Percentiles rank a stretch among this genome's conserved stretches.
Conservation (phyloP, 23 tunicate species). For the Clavelina lepadiformis region DNA sequence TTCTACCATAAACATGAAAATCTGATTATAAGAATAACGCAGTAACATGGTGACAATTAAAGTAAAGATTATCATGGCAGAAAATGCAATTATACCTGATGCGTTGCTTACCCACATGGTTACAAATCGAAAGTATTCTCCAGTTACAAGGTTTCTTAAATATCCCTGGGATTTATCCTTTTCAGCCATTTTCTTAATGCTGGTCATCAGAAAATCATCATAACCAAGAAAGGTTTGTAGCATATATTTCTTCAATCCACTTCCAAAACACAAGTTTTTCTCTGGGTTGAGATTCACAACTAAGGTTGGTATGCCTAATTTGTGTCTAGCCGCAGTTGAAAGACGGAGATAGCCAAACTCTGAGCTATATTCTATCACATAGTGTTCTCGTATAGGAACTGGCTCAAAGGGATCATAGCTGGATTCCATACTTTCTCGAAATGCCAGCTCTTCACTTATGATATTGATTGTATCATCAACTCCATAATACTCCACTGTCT, state of each 20-base stretch:
- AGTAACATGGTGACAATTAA: conserved; percentile 81
- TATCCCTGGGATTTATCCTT: conserved; percentile 65
- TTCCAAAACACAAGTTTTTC: conserved; percentile 65
- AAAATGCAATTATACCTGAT: conserved; percentile 58
- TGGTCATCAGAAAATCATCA: conserved; percentile 85
- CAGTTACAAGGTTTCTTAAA: conserved; percentile 72
- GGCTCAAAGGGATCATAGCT: conserved; percentile 27
- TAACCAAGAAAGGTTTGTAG: conserved; percentile 76
- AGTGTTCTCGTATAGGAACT: conserved; percentile 51
- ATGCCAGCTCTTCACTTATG: conserved; percentile 6
- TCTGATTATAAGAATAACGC: conserved; percentile 86
- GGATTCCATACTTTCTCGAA: background rate
- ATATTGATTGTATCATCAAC: background rate
- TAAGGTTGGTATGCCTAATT: conserved; percentile 64
- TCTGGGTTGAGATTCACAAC: conserved; percentile 75
- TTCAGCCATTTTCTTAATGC: conserved; percentile 83
- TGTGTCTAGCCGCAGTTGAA: conserved; percentile 65
- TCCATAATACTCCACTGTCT: conserved; percentile 4
- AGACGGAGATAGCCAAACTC: conserved; percentile 94
- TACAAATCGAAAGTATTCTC: conserved; percentile 89
- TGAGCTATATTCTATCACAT: conserved; percentile 76
- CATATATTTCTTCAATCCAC: conserved; percentile 65
- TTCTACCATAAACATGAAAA: conserved; percentile 88
- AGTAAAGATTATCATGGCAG: conserved; percentile 78
- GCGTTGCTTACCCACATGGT: conserved; percentile 67